Conservation (phyloP, 2,888 invertebrate genomes). For the Spialia ferax region DNA sequence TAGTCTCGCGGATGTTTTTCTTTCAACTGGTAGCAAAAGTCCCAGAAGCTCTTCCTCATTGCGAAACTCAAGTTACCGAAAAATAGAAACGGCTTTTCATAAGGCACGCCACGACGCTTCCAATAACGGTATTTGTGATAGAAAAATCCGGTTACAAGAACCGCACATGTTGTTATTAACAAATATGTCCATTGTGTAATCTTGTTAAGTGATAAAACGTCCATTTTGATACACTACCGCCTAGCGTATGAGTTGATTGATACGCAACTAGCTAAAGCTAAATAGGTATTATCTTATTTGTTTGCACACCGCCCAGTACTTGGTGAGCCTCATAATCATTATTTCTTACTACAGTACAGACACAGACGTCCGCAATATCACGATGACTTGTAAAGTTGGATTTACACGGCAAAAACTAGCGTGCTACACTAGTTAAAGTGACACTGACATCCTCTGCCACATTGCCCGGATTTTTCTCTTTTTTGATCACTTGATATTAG, state of each 20-base stretch:
- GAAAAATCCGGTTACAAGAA: constrained; percentile 55
- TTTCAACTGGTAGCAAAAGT: constrained; percentile 58
- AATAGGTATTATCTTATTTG: background rate
- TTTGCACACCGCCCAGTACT: no score
- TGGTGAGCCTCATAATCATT: no score
- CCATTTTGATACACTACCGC: constrained; percentile 11
- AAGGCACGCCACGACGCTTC: constrained; percentile 65
- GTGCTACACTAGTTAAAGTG: no score
- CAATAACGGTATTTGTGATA: constrained; percentile 65
- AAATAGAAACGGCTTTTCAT: constrained; percentile 60
- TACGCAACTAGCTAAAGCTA: background rate
- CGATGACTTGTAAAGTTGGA: no score
- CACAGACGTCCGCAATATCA: no score
- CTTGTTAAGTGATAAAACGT: background rate
- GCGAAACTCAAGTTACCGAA: constrained; percentile 65
- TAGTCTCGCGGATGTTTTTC: constrained; percentile 59
- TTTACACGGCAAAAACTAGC: no score
- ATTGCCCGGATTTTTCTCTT: no score
- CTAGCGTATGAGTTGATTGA: background rate
- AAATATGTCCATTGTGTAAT: constrained; percentile 27
- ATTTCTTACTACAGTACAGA: no score
- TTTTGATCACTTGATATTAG: no score
- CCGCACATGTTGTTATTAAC: constrained; percentile 49
- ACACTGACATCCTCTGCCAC: no score
- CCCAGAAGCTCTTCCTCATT: constrained; percentile 65